Evolutionary conservation across 2,113 vertebrate species (phyloP), one percentile per base, ranked within the genome.

Genomic region (Chionodraco myersi): DNA sequence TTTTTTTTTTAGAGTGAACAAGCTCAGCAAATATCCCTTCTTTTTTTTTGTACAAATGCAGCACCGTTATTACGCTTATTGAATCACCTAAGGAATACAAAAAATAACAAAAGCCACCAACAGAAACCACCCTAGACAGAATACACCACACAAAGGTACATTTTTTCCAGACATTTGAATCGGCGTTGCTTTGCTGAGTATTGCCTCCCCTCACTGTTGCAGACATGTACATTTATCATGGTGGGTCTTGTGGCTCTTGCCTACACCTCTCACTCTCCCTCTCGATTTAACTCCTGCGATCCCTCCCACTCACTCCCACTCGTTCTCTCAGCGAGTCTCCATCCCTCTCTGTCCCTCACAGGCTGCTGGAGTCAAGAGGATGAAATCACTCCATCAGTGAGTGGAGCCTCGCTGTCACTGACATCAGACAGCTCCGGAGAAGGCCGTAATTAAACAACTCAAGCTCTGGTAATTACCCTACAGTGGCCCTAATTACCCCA

Each of bases 401-500:
- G 83, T 72, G 89, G 84, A 82, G 86, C 84, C 89, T 89, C 78
- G 82, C 90, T 79, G 90, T 92, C 90, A 91, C 88, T 77, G 79
- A 72, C 88, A 89, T 92, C 92, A 93, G 84, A 86, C 91, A 86
- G 89, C 91, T 91, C 83, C 76, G 49, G 82, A 91, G 84, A 92
- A 93, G 91, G 90, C 93, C 79, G 61, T 92, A 95, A 95, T 95
- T 95, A 94, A 95, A 94, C 94, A 94, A 93, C 92, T 94, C 93
- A 82, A 92, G 91, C 89, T 93, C 85, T 92, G 91, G 92, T 95
- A 94, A 95, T 95, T 95, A 94, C 91, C 89, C 92, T 87, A 93
- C 92, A 90, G 89, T 90, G 90, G 88, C 89, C 89, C 89, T 94
- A 95, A 95, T 94, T 94, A 93, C 93, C 89, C 93, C 88, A 94